Conservation (phyloP, 2,113 vertebrate genomes). For the Vidua macroura region DNA sequence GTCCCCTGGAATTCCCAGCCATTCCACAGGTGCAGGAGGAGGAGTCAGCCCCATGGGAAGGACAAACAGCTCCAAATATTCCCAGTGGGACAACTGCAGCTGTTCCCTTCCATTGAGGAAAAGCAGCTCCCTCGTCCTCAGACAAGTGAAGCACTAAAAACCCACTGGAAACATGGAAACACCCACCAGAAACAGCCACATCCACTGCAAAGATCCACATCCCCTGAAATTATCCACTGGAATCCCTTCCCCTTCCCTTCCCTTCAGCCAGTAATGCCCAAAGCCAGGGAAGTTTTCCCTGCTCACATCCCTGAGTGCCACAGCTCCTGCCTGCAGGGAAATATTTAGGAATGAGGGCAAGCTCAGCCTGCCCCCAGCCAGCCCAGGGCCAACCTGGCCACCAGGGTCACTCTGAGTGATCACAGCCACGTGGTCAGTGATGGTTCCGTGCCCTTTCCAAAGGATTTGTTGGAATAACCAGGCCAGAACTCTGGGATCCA, state of each 20-base stretch:
- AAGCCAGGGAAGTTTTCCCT: not conserved
- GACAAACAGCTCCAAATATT: not conserved
- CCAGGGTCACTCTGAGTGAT: not conserved
- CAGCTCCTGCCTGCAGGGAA: not conserved
- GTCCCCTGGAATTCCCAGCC: not conserved
- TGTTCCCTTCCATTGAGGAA: not conserved
- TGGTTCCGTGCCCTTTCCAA: not conserved
- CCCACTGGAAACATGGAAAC: not conserved
- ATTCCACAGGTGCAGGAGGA: accelerated
- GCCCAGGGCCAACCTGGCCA: not conserved
- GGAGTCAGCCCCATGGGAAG: not conserved
- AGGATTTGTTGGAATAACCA: not conserved
- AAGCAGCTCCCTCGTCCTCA: not conserved
- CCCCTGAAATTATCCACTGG: not conserved
- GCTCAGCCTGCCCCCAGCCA: not conserved
- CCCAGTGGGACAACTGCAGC: not conserved
- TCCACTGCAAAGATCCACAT: not conserved
- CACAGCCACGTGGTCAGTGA: accelerated
- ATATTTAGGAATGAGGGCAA: not conserved
- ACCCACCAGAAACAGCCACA: not conserved
- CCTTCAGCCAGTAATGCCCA: not conserved
- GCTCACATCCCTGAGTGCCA: not conserved
- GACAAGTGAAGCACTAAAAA: not conserved
- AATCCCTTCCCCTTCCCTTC: not conserved
- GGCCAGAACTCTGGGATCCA: not conserved